Evolutionary conservation across 2,888 invertebrate genomes (phyloP), one percentile per base, ranked within the genome.

Genomic region (Philopedon plagiatum): DNA sequence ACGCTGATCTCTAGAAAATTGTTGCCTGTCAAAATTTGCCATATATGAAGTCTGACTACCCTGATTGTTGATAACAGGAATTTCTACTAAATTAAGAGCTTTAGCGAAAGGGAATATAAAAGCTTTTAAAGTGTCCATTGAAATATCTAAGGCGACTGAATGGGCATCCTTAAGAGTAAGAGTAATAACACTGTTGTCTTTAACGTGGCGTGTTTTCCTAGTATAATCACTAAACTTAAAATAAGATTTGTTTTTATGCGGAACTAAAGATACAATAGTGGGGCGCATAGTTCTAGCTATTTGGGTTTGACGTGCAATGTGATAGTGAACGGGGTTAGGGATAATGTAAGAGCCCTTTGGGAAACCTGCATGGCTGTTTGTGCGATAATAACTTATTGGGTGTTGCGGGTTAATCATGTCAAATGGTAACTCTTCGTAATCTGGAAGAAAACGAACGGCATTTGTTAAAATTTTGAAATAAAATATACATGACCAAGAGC

Each of bases 291-390:
- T 76, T 66, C 76, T 74, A 57, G 82, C 77, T 15, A 81, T 77
- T 58, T 82, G 76, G 34, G 76, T 80, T 60, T 80, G 75, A 51
- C 78, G 83, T 13, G 79, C 84, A 72, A 85, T 79, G 75, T 86
- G 86, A 79, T 81, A 86, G 75, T 86, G 86, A 32, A 77, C 78
- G 44, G 86, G 86, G 75, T 85, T 85, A 56, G 86, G 86, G 11
- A 81, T 73, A 54, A 76, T 57, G 76, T 84, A 86, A 5, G 85
- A 84, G 54, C 86, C 86, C 67, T 82, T 83, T 7, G 85, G 86
- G 44, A 85, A 80, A 39, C 85, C 85, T 57, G 82, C 80, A 76
- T 82, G 82, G 78, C 80, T 84, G 70, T 81, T 77, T 29, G 85
- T 85, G 76, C 86, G 82, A 78, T 85, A 85, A 60, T 60, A 76